Base-by-base conservation (phyloP, 2,888 invertebrate genomes). In the Yponomeuta evonymella region DNA sequence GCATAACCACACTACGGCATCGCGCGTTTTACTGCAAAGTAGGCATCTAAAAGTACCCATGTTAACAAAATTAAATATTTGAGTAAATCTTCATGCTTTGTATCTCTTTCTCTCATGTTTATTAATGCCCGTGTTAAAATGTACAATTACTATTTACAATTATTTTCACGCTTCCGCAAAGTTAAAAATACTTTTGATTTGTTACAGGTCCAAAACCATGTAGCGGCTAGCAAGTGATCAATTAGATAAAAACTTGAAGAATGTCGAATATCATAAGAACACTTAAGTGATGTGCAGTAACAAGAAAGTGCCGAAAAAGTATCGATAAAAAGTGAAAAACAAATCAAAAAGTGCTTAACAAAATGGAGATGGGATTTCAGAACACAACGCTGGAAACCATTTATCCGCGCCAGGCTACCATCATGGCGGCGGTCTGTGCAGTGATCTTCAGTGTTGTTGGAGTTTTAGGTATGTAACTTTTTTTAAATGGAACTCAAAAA, bases 391-490 rank as follows among this genome's bases (percentile, higher is more conserved):
- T 89, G 74, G 77, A 82, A 73, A 76, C 82, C 68, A 78, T 81
- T 74, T 97, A 96, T 83, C 96, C 97, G 30, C 93, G 95, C 76
- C 94, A 94, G 75, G 95, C 96, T 68, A 96, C 97, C 51, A 93
- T 96, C 77, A 91, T 95, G 79, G 97, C 97, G 29, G 96, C 96
- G 48, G 92, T 93, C 72, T 96, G 96, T 83, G 97, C 97, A 62
- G 95, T 96, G 77, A 83, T 96, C 71, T 97, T 97, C 89, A 95
- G 95, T 81, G 86, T 96, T 71, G 92, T 97, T 67, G 97, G 97
- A 73, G 94, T 97, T 73, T 89, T 95, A 73, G 97, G 97, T 97
- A 90, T 94, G 94, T 87, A 8, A 43, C 6, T 8, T 43, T 43
- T 33, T 36, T 36, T 36, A 36, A 43, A 43, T 43, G 6, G 43